Conservation (phyloP, 2,113 vertebrate genomes). For the Phalacrocorax aristotelis region DNA sequence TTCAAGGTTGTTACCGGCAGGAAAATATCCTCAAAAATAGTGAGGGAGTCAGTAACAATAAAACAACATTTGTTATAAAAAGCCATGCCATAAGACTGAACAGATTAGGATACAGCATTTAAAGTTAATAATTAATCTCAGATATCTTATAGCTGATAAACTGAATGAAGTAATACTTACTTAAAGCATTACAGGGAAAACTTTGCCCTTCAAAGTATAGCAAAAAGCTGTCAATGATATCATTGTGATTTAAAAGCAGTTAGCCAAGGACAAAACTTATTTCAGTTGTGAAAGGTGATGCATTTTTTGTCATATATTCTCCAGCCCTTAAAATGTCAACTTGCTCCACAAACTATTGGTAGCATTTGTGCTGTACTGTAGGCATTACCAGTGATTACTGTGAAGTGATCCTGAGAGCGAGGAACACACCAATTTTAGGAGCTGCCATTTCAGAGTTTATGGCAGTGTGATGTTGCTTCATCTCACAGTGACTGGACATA, state of each 20-base stretch:
- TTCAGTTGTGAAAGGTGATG: background rate
- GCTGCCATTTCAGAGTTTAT: background rate
- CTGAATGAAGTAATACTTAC: background rate
- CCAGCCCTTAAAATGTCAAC: background rate
- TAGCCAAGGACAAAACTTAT: background rate
- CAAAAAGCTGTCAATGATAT: background rate
- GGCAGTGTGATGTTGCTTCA: background rate
- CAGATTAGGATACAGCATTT: background rate
- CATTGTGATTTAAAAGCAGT: background rate
- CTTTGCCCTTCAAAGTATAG: background rate
- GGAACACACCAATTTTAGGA: background rate
- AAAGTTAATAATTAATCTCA: constrained; percentile 52
- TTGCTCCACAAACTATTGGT: background rate
- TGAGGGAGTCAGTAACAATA: background rate
- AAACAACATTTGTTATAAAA: background rate
- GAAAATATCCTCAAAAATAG: background rate
- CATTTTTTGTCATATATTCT: background rate
- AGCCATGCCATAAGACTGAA: background rate
- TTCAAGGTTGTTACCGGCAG: background rate
- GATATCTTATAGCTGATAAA: background rate
- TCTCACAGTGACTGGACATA: background rate
- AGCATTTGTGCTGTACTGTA: background rate
- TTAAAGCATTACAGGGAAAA: background rate
- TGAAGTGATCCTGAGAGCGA: background rate
- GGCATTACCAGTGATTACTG: background rate